Evolutionary conservation across 2,113 vertebrate species (phyloP).

Genomic region (Hippocampus guttulatus): DNA sequence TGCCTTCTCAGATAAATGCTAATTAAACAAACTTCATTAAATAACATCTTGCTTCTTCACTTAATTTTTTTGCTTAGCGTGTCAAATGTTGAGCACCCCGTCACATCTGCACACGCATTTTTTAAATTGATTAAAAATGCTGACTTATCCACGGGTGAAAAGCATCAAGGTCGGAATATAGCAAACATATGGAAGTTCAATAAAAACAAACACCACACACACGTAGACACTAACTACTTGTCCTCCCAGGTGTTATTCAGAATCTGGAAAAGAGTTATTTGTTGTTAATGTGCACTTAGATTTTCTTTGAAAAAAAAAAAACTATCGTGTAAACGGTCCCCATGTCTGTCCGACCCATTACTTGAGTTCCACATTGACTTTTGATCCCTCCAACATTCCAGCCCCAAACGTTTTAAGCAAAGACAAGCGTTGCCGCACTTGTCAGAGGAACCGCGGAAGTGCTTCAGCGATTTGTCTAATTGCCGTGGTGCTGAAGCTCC

Average conservation of each 20-base stretch:
- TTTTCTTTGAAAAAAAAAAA: neutral
- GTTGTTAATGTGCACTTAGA: no score
- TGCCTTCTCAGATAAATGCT: slow-evolving; percentile 55
- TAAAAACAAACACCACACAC: no score
- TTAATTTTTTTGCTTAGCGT: slow-evolving; percentile 56
- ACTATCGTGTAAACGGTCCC: neutral
- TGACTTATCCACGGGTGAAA: slow-evolving; percentile 48
- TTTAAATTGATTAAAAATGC: slow-evolving; percentile 46
- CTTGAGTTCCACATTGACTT: slow-evolving; percentile 35
- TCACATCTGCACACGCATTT: neutral
- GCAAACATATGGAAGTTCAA: slow-evolving; percentile 15
- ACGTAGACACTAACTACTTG: no score
- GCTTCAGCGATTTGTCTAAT: slow-evolving; percentile 56
- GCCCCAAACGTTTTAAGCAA: slow-evolving; percentile 15
- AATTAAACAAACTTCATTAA: slow-evolving; percentile 72
- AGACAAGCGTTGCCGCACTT: slow-evolving; percentile 33
- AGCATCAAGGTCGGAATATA: slow-evolving; percentile 32
- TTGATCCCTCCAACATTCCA: slow-evolving; percentile 19
- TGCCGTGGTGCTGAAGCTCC: slow-evolving; percentile 36
- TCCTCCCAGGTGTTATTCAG: no score
- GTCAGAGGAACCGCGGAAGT: slow-evolving; percentile 36
- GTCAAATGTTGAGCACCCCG: slow-evolving; percentile 12
- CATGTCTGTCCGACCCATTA: slow-evolving; percentile 22
- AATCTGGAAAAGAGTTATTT: no score
- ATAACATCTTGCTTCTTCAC: slow-evolving; percentile 61